Conservation (phyloP, 2,797 vertebrate species). For the Euphonia xanthogaster region DNA sequence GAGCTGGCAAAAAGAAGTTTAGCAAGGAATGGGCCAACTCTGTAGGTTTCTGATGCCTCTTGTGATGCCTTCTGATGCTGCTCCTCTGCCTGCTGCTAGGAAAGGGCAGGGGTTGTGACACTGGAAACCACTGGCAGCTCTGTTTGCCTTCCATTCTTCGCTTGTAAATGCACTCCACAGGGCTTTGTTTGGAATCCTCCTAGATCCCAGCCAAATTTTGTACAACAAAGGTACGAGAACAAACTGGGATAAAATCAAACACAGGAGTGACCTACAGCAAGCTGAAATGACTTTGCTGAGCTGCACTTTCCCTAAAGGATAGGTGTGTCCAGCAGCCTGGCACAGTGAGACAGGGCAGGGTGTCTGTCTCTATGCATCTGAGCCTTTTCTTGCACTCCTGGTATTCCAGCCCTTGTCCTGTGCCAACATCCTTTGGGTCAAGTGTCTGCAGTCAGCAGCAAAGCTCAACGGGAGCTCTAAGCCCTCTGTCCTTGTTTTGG, state of each 20-base stretch:
- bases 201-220: neutral
- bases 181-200: neutral
- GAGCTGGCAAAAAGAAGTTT: neutral
- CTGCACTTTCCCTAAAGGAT: neutral
- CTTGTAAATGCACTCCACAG: neutral
- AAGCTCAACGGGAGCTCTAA: neutral
- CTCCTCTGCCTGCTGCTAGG: neutral
- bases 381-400: accelerated
- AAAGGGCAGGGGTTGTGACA: neutral
- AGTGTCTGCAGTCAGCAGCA: neutral
- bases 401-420: neutral
- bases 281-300: neutral
- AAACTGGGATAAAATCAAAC: neutral
- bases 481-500: neutral
- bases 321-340: neutral
- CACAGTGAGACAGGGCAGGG: neutral
- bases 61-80: neutral
- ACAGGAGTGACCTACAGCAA: neutral
- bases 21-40: neutral
- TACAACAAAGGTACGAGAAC: accelerated
- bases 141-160: neutral
- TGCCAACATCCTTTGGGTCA: neutral
- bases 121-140: neutral
- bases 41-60: neutral
- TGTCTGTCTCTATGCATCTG: accelerated